Conservation (phyloP, 2,888 invertebrate species). For the Belgica antarctica region DNA sequence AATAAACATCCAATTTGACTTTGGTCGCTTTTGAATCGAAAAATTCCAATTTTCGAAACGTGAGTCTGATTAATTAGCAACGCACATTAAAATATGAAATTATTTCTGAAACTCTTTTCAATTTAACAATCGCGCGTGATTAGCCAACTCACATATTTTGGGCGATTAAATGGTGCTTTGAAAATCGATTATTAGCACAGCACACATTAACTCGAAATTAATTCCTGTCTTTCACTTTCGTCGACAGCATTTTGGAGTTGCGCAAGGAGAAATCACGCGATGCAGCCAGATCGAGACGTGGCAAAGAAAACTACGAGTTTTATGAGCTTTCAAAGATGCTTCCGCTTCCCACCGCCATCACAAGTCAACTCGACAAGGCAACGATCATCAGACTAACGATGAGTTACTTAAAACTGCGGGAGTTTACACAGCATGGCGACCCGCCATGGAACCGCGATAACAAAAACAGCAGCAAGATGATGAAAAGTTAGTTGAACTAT, state of each 20-base stretch:
- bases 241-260: slow-evolving; percentile 85
- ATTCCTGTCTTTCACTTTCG: not conserved
- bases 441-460: slow-evolving; percentile 91
- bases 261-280: slow-evolving; percentile 92
- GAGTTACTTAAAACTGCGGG: slow-evolving; percentile 89
- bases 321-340: slow-evolving; percentile 94
- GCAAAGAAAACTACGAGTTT: slow-evolving; percentile 95
- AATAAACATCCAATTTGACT: slow-evolving; percentile 4
- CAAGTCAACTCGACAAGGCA: slow-evolving; percentile 91
- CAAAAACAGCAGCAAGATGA: slow-evolving; percentile 72
- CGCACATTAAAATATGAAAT: slow-evolving; percentile 44
- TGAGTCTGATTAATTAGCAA: slow-evolving; percentile 44
- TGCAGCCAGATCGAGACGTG: slow-evolving; percentile 85
- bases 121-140: slow-evolving; percentile 20
- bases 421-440: slow-evolving; percentile 94
- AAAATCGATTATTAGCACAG: not conserved
- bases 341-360: slow-evolving; percentile 86
- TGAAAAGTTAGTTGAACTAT: slow-evolving; percentile 83
- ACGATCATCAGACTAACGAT: slow-evolving; percentile 95
- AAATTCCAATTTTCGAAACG: slow-evolving; percentile 30
- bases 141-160: not conserved
- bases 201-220: not conserved
- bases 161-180: not conserved
- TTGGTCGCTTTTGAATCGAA: slow-evolving; percentile 8
- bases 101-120: slow-evolving; percentile 30